phyloP scores from a whole-genome alignment of 2,888 invertebrate genomes.

The Amphiduros pacificus region DNA sequence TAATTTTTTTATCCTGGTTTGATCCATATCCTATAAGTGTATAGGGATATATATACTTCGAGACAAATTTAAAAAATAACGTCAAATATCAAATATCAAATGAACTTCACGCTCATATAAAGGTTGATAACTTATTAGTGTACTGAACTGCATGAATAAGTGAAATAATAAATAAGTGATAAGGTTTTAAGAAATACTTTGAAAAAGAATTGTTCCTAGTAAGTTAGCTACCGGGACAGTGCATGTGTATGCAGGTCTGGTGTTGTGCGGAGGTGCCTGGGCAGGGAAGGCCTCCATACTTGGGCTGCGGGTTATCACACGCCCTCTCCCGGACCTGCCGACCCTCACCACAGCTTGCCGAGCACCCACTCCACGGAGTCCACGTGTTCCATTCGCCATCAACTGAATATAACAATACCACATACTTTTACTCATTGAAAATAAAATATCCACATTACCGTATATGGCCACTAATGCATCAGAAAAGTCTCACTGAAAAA shows the following conservation, averaged over 20 bases:
- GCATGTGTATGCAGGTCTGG: background rate
- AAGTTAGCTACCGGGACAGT: background rate
- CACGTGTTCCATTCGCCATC: conserved; percentile 27
- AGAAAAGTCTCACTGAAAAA: too few species aligned
- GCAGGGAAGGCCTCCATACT: conserved; percentile 12
- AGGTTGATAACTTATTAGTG: too few species aligned
- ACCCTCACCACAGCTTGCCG: conserved; percentile 21
- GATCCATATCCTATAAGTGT: too few species aligned
- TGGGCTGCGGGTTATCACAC: conserved; percentile 22
- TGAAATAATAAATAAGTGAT: background rate
- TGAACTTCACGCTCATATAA: too few species aligned
- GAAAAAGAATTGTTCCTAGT: background rate
- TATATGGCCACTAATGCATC: too few species aligned
- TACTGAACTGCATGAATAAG: too few species aligned
- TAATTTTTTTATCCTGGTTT: too few species aligned
- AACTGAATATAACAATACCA: conserved; percentile 14
- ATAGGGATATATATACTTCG: too few species aligned
- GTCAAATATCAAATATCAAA: too few species aligned
- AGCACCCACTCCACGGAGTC: conserved; percentile 24
- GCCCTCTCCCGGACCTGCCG: conserved; percentile 13
- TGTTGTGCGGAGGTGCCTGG: background rate
- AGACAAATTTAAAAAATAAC: too few species aligned
- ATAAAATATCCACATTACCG: too few species aligned
- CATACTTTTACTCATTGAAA: too few species aligned
- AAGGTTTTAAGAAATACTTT: background rate